Conservation (phyloP, 2,797 vertebrate genomes). For the Lepus townsendii region DNA sequence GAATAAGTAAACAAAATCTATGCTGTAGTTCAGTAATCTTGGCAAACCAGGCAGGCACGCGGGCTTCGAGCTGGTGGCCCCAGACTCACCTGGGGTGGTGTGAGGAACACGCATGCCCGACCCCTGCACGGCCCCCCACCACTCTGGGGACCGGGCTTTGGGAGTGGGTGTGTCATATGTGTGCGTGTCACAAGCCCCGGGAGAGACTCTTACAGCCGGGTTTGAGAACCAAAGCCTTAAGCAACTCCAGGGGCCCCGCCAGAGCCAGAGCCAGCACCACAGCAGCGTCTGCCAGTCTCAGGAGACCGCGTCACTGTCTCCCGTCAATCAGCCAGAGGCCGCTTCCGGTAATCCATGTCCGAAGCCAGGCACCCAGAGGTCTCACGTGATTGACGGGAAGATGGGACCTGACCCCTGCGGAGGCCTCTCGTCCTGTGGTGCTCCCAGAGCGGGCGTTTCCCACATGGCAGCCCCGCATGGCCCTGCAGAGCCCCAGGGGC, state of each 20-base stretch:
- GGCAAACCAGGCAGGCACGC: neutral
- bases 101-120: neutral
- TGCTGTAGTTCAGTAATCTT: neutral
- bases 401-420: too few relatives aligned
- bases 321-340: neutral
- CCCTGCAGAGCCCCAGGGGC: too few relatives aligned
- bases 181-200: neutral
- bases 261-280: rapidly evolving
- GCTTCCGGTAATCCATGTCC: neutral
- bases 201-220: neutral
- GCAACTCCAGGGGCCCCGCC: neutral
- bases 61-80: neutral
- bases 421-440: too few relatives aligned
- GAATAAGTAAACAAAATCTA: too few relatives aligned
- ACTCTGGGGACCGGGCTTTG: neutral
- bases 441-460: too few relatives aligned
- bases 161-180: neutral
- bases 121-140: neutral
- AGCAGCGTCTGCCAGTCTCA: too few relatives aligned
- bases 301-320: neutral
- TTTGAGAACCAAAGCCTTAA: neutral
- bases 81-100: neutral
- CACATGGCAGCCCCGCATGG: too few relatives aligned
- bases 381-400: neutral
- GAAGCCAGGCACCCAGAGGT: neutral